Evolutionary conservation across 1,140 invertebrate species (phyloP).

Genomic region (Pogonognathellus flavescens): DNA sequence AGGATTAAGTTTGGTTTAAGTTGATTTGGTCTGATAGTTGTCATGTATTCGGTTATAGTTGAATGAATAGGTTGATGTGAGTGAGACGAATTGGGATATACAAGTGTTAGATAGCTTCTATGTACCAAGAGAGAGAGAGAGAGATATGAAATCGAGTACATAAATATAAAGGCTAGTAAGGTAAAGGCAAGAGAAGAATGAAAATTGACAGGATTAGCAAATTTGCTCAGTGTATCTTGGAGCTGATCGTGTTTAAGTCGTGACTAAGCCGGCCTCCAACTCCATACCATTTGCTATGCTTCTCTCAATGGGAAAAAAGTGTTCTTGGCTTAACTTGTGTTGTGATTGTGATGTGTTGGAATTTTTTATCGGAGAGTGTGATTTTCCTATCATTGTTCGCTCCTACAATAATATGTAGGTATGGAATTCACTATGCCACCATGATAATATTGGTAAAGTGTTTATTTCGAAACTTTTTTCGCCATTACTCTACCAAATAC

Average conservation of each 20-base stretch:
- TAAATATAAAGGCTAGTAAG: not conserved
- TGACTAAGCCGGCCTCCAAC: conserved; percentile 35
- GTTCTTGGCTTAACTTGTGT: not conserved
- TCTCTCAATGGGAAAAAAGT: conserved; percentile 24
- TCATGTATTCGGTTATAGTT: not conserved
- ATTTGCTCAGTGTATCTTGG: not conserved
- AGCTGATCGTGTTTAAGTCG: conserved; percentile 20
- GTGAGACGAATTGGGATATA: conserved; percentile 25
- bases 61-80: conserved; percentile 39
- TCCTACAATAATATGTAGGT: conserved; percentile 1
- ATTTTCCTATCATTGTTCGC: conserved; percentile 33
- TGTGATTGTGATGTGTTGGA: not conserved
- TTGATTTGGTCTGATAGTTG: not conserved
- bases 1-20: conserved; percentile 27
- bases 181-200: too few species aligned
- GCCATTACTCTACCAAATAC: not conserved
- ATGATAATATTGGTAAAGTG: not conserved
- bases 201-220: too few species aligned
- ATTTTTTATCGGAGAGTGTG: conserved; percentile 35
- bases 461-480: not conserved
- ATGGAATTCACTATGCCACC: conserved; percentile 9
- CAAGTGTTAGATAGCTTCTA: not conserved
- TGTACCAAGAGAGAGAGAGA: not conserved
- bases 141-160: conserved; percentile 32
- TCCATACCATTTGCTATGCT: conserved; percentile 22